Evolutionary conservation across 23 tunicate species (phyloP), one percentile per base, ranked within the genome.

Genomic region (Styela plicata): DNA sequence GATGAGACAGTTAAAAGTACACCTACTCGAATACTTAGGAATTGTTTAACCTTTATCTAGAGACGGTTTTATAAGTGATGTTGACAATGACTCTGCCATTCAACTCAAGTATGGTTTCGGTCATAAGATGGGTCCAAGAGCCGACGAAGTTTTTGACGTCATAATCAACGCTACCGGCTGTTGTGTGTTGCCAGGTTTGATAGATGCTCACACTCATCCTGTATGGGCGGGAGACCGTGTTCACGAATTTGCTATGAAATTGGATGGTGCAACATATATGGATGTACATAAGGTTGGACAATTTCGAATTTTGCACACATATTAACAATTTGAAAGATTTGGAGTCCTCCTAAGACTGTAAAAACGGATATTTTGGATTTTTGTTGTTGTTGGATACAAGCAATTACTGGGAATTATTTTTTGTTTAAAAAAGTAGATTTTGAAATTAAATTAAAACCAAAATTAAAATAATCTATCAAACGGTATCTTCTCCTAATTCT

Each of bases 151-250:
- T 21, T 88, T 93, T 70, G 89, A 88, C 24, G 36, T 64, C 18
- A 89, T 88, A 37, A 36, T 93, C 16, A 94, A 93, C 64, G 98
- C 89, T 3, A 74, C 36, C 22, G 98, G 89, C 2, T 84, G 93
- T 63, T 93, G 93, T 68, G 85, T 95, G 27, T 57, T 95, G 63
- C 99, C 99, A 2, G 99, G 99, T 33, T 71, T 95, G 0, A 85
- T 95, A 26, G 99, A 95, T 63, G 89, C 84, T 3, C 99, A 95
- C 74, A 95, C 99, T 26, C 99, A 95, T 63, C 99, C 99, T 0
- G 99, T 95, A 10, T 95, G 88, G 89, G 92, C 91, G 0, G 99
- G 99, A 20, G 99, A 95, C 62, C 80, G 99, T 21, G 99, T 90
- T 27, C 85, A 90, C 32, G 99, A 95, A 64, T 95, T 95, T 87